These are phyloP conservation scores for Coecobrya sp. DNA, from an alignment of 2,888 invertebrate genomes.

Conservation along the genomic window DNA sequence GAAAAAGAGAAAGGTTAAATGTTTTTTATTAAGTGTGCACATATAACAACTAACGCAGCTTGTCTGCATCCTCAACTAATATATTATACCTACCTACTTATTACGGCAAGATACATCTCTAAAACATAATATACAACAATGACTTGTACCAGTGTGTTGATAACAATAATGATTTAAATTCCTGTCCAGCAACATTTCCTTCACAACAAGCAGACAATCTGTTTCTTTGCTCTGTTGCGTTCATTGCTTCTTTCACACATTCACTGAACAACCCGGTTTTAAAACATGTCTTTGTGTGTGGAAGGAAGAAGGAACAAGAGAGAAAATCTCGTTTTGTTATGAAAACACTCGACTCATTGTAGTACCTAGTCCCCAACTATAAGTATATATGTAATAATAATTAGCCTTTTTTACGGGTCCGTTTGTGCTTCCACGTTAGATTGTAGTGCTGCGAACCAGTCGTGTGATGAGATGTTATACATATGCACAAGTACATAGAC, in stretches of 20 bases:
- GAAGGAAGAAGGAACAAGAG: conserved; percentile 77
- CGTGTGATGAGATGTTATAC: too few species aligned
- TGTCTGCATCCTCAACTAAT: neutral
- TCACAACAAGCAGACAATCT: conserved; percentile 56
- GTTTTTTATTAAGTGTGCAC: conserved; percentile 25
- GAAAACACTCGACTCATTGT: neutral
- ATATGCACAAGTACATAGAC: conserved; percentile 72
- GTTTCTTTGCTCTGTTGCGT: conserved; percentile 42
- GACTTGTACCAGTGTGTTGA: conserved; percentile 44
- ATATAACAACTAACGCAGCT: neutral
- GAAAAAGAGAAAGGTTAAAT: conserved; percentile 18
- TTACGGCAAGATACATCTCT: neutral
- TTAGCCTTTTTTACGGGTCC: conserved; percentile 44
- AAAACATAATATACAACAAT: neutral
- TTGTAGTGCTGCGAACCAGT: conserved; percentile 70
- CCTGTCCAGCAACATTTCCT: conserved; percentile 82
- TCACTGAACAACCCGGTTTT: conserved; percentile 62
- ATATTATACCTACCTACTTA: neutral
- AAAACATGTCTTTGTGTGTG: conserved; percentile 45
- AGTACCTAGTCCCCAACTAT: neutral
- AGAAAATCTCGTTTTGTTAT: conserved; percentile 60
- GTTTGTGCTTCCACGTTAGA: conserved; percentile 16
- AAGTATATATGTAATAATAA: conserved; percentile 64
- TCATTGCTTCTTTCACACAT: conserved; percentile 67
- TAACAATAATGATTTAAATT: conserved; percentile 79